Conservation (phyloP, 2,113 vertebrate species). For the Paratilapia polleni region DNA sequence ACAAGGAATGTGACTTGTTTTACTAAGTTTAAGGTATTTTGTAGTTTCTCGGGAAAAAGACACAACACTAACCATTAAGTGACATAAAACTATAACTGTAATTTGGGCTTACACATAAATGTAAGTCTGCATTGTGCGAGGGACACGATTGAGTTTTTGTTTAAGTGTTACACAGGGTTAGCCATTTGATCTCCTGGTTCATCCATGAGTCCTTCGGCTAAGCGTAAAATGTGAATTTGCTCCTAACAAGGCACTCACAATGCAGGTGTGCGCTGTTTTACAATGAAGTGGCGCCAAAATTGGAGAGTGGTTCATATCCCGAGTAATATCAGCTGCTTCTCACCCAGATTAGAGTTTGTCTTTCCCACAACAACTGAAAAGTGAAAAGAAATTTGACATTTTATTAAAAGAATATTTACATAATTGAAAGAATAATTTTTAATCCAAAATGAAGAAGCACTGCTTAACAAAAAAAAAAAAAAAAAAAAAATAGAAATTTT, state of each 20-base stretch:
- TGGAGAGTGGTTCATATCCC: background rate
- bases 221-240: background rate
- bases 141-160: background rate
- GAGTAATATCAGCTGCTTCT: background rate
- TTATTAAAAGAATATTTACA: background rate
- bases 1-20: too few relatives aligned
- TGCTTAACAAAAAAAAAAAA: background rate
- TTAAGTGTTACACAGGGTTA: background rate
- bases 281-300: background rate
- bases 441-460: background rate
- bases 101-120: background rate
- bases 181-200: background rate
- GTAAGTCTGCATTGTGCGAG: background rate
- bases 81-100: background rate
- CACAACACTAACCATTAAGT: background rate
- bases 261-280: background rate
- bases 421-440: background rate
- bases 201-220: background rate
- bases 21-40: background rate
- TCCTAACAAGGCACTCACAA: background rate
- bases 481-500: too few relatives aligned
- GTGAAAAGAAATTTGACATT: background rate
- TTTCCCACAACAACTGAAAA: background rate
- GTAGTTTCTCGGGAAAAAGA: background rate
- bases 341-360: background rate